Evolutionary conservation across 2,888 invertebrate species (phyloP), one percentile per base, ranked within the genome.

Genomic region (Nymphalis polychloros): DNA sequence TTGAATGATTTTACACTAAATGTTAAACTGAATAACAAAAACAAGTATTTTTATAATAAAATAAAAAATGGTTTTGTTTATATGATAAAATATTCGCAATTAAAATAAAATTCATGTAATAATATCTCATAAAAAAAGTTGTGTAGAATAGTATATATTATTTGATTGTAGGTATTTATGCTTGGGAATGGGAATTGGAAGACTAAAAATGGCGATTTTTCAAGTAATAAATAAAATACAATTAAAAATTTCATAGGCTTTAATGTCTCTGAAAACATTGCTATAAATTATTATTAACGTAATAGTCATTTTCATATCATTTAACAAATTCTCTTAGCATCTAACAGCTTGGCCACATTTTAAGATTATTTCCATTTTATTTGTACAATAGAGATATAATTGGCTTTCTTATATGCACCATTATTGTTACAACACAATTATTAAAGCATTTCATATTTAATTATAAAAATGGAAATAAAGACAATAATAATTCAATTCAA

Each of bases 301-400:
- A 85, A 89, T 87, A 88, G 84, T 83, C 77, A 84, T 86, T 81
- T 80, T 80, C 84, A 80, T 84, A 80, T 79, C 78, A 74, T 84
- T 82, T 81, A 85, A 85, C 79, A 81, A 82, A 77, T 84, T 81
- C 75, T 71, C 87, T 87, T 89, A 75, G 73, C 48, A 76, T 73
- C 83, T 87, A 88, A 80, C 72, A 80, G 83, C 84, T 84, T 77
- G 82, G 81, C 85, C 85, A 81, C 85, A 80, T 76, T 49, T 63
- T 63, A 59, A 55, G 57, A 62, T 59, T 60, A 57, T 52, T 31
- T 55, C 60, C 27, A 23, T 17, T 31, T 70, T 60, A 63, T 71
- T 87, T 86, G 85, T 88, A 88, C 84, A 84, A 67, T 73, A 85
- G 89, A 89, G 89, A 89, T 90, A 88, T 81, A 82, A 86, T 85